Base-by-base conservation (phyloP, 2,797 vertebrate genomes). In the Avahi laniger region DNA sequence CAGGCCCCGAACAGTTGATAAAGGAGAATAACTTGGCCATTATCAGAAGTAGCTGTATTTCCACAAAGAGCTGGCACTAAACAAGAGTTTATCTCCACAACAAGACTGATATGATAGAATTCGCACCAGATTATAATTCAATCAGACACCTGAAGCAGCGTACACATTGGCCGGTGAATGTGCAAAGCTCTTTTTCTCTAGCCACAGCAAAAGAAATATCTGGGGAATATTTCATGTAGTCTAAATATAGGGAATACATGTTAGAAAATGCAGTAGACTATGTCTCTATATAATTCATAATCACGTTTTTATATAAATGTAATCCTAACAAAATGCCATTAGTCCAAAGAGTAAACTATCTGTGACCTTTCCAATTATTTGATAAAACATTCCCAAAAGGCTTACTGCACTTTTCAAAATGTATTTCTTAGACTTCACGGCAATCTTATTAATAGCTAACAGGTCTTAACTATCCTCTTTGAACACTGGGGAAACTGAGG, bases 11-110 rank as follows among this genome's bases (percentile, higher is more conserved):
- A 95, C 97, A 73, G 97, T 94, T 98, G 98, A 99, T 99, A 99
- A 98, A 97, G 98, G 98, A 98, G 98, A 99, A 98, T 98, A 97
- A 98, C 98, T 98, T 95, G 96, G 97, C 98, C 96, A 97, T 98
- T 99, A 98, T 99, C 98, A 98, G 98, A 98, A 98, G 98, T 91
- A 61, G 63, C 87, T 98, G 98, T 97, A 98, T 98, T 98, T 97
- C 98, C 97, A 97, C 96, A 98, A 98, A 98, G 96, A 95, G 97
- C 96, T 92, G 85, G 95, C 96, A 97, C 98, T 97, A 98, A 98
- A 98, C 97, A 98, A 98, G 95, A 95, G 96, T 98, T 98, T 98
- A 99, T 99, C 98, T 98, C 95, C 5, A 41, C 15, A 6, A 97
- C 81, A 97, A 96, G 97, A 97, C 94, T 95, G 98, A 98, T 97